phyloP scores from a whole-genome alignment of 2,888 invertebrate genomes.

The Lycia hirtaria region DNA sequence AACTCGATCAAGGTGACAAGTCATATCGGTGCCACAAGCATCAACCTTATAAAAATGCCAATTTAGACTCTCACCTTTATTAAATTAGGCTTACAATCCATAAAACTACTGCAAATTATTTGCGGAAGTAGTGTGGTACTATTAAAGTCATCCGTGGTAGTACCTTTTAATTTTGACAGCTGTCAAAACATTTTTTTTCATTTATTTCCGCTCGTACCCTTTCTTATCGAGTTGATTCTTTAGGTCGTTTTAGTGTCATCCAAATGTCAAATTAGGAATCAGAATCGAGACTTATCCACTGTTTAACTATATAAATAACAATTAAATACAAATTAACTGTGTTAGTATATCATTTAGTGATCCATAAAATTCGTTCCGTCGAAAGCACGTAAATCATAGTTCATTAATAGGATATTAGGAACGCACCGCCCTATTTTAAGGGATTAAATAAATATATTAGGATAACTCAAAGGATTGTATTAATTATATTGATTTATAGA shows the following conservation, averaged over 20 bases:
- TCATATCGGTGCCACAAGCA: conserved; percentile 49
- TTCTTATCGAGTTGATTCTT: conserved; percentile 3
- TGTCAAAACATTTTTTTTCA: conserved; percentile 16
- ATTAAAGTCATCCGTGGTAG: neutral
- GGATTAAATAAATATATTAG: conserved; percentile 76
- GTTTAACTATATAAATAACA: too few species aligned
- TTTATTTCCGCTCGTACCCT: conserved; percentile 24
- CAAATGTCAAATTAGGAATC: too few species aligned
- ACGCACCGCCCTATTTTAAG: conserved; percentile 49
- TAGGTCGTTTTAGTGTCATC: neutral
- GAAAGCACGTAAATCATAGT: conserved; percentile 51
- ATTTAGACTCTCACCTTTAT: conserved; percentile 27
- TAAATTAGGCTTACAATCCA: conserved; percentile 18
- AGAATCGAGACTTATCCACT: too few species aligned
- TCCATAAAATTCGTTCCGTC: conserved; percentile 29
- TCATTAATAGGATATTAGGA: conserved; percentile 52
- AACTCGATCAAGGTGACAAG: conserved; percentile 78
- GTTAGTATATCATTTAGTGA: neutral
- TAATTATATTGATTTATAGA: conserved; percentile 69
- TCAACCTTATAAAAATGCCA: conserved; percentile 24
- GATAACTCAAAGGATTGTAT: conserved; percentile 59
- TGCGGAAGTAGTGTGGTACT: too few species aligned
- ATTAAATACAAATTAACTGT: too few species aligned
- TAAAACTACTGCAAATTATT: too few species aligned
- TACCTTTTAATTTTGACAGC: neutral